Percentiles rank a stretch among this genome's conserved stretches.
Evolutionary conservation across 2,797 vertebrate species (phyloP).

Genomic region (Enteromius radiatus): DNA sequence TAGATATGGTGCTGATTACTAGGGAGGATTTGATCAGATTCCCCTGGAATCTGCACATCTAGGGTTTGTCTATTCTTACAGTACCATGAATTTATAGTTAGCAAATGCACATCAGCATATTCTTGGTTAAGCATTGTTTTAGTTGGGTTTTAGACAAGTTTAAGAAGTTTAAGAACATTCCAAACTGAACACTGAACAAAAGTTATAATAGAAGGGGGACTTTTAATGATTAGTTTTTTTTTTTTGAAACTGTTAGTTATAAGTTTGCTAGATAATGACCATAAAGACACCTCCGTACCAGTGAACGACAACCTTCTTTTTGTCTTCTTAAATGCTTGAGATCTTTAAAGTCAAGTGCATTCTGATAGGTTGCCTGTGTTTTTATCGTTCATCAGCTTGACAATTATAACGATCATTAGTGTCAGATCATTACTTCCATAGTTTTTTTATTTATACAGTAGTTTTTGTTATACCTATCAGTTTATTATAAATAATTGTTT

Average conservation of each 20-base stretch:
- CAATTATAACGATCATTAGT: too few species aligned
- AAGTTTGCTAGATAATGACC: neutral
- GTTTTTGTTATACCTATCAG: neutral
- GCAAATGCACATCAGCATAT: neutral
- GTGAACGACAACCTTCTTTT: neutral
- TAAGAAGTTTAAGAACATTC: neutral
- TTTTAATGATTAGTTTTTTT: neutral
- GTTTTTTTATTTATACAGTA: neutral
- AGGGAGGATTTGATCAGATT: conserved; percentile 51
- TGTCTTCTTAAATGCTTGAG: neutral
- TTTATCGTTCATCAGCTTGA: neutral
- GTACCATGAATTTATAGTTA: conserved; percentile 22
- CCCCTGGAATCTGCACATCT: conserved; percentile 9
- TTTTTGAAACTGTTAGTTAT: too few species aligned
- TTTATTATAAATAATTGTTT: neutral
- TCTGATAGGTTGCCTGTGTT: neutral
- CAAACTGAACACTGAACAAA: neutral
- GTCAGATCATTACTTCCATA: too few species aligned
- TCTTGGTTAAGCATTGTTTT: neutral
- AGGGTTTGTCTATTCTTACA: conserved; percentile 12
- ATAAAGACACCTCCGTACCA: neutral
- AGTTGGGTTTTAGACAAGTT: neutral
- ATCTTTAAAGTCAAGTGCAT: neutral
- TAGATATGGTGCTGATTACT: conserved; percentile 60
- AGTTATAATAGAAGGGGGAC: neutral